Conservation (phyloP, 2,888 invertebrate genomes). For the Drosophila quasianomalipes region DNA sequence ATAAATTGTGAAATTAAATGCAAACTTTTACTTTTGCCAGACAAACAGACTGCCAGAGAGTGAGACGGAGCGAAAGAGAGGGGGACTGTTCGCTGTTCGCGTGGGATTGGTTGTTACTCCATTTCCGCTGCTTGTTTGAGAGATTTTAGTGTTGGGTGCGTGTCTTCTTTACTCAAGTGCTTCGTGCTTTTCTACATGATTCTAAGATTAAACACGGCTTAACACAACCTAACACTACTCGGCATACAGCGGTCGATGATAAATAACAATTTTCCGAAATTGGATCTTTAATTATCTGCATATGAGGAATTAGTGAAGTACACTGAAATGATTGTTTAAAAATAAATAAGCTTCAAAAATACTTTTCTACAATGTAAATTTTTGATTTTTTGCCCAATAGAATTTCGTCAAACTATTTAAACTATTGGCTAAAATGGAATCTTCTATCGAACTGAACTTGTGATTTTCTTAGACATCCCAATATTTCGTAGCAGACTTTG, state of each 20-base stretch:
- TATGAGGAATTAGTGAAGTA: background rate
- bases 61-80: background rate
- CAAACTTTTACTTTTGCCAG: conserved; percentile 70
- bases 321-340: background rate
- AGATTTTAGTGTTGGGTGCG: conserved; percentile 4
- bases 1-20: conserved; percentile 77
- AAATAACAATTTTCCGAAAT: background rate
- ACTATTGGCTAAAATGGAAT: background rate
- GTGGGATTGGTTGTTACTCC: conserved; percentile 12
- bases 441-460: background rate
- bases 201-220: background rate
- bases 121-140: conserved; percentile 15
- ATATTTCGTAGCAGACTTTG: background rate
- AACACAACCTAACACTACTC: background rate
- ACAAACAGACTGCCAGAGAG: conserved; percentile 16
- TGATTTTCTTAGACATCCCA: background rate
- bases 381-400: background rate
- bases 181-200: background rate
- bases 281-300: background rate
- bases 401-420: background rate
- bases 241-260: background rate
- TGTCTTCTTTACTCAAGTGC: background rate
- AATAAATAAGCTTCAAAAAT: background rate
- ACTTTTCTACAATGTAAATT: rapidly evolving
- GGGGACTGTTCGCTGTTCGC: background rate